A percentile compares a stretch with the other conserved stretches of the same genome.
Conservation (phyloP, 2,888 invertebrate species). For the Eupithecia tripunctaria region DNA sequence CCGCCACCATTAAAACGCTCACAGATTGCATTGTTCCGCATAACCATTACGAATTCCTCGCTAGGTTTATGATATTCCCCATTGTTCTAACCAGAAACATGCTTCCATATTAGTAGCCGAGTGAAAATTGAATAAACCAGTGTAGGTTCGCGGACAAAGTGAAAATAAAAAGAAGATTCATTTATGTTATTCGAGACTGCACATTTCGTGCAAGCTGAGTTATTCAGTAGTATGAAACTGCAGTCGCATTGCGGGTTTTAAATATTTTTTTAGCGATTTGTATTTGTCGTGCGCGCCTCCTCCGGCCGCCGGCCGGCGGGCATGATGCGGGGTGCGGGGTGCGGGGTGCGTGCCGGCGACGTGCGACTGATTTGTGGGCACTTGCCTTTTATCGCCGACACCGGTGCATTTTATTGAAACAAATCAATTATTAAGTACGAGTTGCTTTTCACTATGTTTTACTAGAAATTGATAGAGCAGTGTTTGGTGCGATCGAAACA, state of each 20-base stretch:
- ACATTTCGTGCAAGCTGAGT: slow-evolving; percentile 17
- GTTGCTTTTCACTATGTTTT: too few species aligned
- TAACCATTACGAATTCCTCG: background rate
- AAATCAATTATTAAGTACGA: too few species aligned
- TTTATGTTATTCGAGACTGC: slow-evolving; percentile 5
- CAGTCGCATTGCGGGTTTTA: slow-evolving; percentile 20
- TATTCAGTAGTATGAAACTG: slow-evolving; percentile 14
- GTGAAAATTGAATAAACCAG: background rate
- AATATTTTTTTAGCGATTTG: background rate
- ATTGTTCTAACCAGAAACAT: slow-evolving; percentile 4
- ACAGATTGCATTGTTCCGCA: slow-evolving; percentile 11
- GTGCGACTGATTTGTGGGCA: too few species aligned
- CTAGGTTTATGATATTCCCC: background rate
- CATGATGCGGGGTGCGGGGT: too few species aligned
- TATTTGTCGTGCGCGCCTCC: too few species aligned
- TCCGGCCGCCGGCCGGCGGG: too few species aligned
- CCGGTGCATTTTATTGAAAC: too few species aligned
- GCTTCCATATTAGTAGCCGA: background rate
- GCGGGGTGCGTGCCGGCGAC: too few species aligned
- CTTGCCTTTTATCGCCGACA: too few species aligned
- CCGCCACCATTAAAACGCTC: background rate
- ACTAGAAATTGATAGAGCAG: too few species aligned
- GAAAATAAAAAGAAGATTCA: slow-evolving; percentile 17
- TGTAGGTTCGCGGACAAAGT: background rate
- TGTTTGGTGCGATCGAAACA: too few species aligned